A percentile compares a stretch with the other conserved stretches of the same genome.
phyloP scores from a whole-genome alignment of 2,888 invertebrate genomes.

The Rhynchonema sp. region DNA sequence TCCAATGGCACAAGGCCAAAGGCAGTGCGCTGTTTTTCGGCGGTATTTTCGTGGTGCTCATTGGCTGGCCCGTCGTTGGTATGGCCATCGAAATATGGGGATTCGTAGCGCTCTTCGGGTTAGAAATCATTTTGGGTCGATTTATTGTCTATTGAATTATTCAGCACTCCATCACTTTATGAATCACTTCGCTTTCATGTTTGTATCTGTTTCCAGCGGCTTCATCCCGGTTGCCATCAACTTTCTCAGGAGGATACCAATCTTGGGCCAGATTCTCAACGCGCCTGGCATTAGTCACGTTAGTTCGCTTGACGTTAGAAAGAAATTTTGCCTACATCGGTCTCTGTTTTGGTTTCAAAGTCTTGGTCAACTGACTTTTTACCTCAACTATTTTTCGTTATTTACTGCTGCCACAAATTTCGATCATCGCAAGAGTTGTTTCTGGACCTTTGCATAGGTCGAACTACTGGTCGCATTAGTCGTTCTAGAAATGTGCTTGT shows the following conservation, averaged over 20 bases:
- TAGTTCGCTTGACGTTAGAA: too few species aligned
- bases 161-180: not conserved
- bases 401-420: too few species aligned
- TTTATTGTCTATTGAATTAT: not conserved
- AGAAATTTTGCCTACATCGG: too few species aligned
- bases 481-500: not conserved
- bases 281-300: conserved; percentile 63
- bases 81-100: conserved; percentile 93
- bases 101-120: conserved; percentile 51
- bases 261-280: conserved; percentile 66
- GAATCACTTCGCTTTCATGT: not conserved
- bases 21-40: conserved; percentile 73
- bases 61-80: conserved; percentile 88
- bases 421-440: too few species aligned
- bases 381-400: not conserved
- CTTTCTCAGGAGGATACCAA: conserved; percentile 75
- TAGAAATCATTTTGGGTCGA: conserved; percentile 13
- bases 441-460: too few species aligned
- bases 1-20: conserved; percentile 81
- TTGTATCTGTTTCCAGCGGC: conserved; percentile 46
- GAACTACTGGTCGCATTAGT: too few species aligned
- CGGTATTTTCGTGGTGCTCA: conserved; percentile 69
- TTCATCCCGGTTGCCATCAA: conserved; percentile 90
- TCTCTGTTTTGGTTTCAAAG: too few species aligned
- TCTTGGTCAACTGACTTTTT: too few species aligned